Conservation (phyloP, 2,797 vertebrate genomes). For the Phyllotis vaccarum region DNA sequence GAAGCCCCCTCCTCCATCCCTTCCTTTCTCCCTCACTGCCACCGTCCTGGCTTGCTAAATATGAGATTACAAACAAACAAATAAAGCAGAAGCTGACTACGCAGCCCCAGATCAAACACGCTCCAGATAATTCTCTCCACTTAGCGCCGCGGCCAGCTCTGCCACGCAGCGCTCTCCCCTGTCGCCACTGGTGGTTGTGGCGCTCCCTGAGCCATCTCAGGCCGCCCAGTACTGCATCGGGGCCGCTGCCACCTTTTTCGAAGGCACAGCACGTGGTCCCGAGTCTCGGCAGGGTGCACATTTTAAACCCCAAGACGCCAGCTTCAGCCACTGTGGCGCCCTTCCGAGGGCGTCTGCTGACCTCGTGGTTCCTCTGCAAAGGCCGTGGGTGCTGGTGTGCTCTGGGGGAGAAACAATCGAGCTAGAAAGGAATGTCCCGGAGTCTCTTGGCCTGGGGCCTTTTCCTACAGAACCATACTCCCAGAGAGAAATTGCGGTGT, state of each 20-base stretch:
- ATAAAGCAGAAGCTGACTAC: slow-evolving; percentile 66
- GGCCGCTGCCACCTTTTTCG: slow-evolving; percentile 51
- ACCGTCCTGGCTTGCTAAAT: slow-evolving; percentile 75
- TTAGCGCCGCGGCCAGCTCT: slow-evolving; percentile 34
- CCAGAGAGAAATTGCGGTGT: neutral
- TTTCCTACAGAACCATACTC: neutral
- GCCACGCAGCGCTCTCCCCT: slow-evolving; percentile 8
- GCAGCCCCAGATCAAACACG: slow-evolving; percentile 65
- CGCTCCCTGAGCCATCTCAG: neutral
- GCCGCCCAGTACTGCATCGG: neutral
- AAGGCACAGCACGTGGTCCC: slow-evolving; percentile 79
- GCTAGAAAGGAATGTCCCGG: slow-evolving; percentile 31
- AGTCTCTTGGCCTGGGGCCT: neutral
- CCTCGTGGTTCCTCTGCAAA: neutral
- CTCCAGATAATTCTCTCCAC: slow-evolving; percentile 64
- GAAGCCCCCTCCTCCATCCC: slow-evolving; percentile 72
- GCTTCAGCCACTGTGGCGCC: neutral
- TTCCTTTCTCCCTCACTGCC: slow-evolving; percentile 63
- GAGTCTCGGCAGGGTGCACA: neutral
- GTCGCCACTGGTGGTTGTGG: neutral
- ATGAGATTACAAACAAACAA: slow-evolving; percentile 81
- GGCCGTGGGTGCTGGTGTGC: neutral
- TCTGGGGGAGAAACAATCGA: neutral
- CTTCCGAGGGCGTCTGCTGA: slow-evolving; percentile 33
- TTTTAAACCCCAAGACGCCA: slow-evolving; percentile 44